Evolutionary conservation across 2,113 vertebrate species (phyloP).

Genomic region (Saimiri boliviensis): DNA sequence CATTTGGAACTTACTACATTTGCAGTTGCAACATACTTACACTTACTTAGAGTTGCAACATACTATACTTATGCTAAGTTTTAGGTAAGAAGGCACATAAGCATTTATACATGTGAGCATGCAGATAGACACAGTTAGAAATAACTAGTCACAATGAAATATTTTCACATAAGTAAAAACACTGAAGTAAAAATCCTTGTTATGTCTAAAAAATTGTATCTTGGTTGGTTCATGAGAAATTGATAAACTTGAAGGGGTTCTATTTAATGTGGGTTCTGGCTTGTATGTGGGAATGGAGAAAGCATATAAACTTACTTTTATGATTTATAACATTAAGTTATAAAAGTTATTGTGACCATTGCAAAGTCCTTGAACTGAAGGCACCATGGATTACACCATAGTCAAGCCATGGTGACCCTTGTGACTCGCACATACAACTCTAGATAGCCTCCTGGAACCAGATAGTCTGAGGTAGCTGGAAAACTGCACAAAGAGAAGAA

Average conservation of each 20-base stretch:
- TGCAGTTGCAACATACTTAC: background rate
- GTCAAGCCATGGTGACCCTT: too few species aligned
- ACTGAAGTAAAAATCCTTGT: background rate
- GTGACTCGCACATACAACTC: too few species aligned
- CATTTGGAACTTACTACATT: background rate
- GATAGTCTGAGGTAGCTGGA: too few species aligned
- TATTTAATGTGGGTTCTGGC: background rate
- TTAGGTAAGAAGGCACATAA: background rate
- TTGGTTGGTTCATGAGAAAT: background rate
- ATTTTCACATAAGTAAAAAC: background rate
- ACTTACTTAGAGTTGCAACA: background rate
- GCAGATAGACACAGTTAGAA: background rate
- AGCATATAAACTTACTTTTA: background rate
- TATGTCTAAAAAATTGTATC: background rate
- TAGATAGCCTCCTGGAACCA: too few species aligned
- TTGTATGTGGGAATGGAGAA: background rate
- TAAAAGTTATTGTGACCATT: background rate
- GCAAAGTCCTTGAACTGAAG: too few species aligned
- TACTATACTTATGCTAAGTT: background rate
- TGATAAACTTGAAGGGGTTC: background rate
- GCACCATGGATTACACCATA: too few species aligned
- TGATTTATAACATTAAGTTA: constrained; percentile 4
- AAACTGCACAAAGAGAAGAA: too few species aligned
- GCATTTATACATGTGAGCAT: background rate
- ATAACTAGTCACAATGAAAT: background rate